phyloP scores from a whole-genome alignment of 2,797 vertebrate species.

The Streptopelia turtur region DNA sequence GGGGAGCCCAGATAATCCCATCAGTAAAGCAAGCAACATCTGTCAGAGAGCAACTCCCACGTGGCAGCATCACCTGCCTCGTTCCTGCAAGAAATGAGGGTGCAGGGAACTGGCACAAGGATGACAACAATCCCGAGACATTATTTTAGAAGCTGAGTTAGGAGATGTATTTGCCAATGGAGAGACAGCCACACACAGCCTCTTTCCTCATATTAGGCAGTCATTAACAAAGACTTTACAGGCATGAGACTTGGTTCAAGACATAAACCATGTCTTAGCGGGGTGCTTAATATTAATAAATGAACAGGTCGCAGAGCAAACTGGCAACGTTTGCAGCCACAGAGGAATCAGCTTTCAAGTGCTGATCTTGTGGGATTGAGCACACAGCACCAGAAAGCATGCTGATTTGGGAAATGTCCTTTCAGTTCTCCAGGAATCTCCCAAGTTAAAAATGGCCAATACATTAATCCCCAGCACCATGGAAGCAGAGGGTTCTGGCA shows the following conservation, averaged over 20 bases:
- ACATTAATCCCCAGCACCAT: neutral
- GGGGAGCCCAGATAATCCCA: neutral
- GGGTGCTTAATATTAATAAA: neutral
- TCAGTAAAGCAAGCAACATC: neutral
- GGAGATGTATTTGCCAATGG: neutral
- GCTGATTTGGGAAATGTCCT: neutral
- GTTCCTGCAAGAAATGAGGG: neutral
- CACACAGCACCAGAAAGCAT: neutral
- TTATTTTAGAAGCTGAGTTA: neutral
- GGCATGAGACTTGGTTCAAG: neutral
- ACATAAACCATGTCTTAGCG: neutral
- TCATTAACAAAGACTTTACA: neutral
- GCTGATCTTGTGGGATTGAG: neutral
- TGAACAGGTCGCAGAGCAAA: neutral
- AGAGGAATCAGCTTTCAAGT: neutral
- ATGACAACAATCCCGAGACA: neutral
- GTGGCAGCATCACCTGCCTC: neutral
- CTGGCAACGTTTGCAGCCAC: neutral
- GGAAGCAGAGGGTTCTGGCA: neutral
- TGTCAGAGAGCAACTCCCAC: neutral
- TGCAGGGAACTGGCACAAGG: neutral
- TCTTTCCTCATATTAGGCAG: neutral
- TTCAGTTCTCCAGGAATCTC: neutral
- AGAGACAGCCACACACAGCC: neutral
- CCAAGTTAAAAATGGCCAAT: conserved; percentile 1